Conservation (phyloP, 30 jellyfish, hydroid and myxozoan species). For the Aurelia aurita region DNA sequence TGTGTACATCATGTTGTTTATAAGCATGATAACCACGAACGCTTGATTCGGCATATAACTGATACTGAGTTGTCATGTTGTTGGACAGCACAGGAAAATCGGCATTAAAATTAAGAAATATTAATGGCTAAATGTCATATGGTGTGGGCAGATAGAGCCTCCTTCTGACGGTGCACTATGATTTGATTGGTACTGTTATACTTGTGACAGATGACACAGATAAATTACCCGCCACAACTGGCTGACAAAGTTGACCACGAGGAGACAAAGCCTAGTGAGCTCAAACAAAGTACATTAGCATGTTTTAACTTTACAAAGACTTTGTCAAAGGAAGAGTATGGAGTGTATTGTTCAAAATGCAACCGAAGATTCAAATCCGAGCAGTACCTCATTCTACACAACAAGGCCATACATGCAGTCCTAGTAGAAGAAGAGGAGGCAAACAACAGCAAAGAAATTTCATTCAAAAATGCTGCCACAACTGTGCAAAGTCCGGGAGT, state of each 20-base stretch:
- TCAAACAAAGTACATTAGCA: conserved; percentile 47
- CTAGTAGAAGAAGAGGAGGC: background rate
- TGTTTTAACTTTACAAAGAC: conserved; percentile 45
- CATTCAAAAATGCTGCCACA: conserved; percentile 27
- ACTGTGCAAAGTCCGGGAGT: conserved; percentile 37
- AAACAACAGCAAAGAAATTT: background rate
- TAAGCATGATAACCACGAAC: conserved; percentile 54
- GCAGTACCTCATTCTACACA: conserved; percentile 21
- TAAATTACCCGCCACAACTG: conserved; percentile 39
- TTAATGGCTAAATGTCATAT: conserved; percentile 20
- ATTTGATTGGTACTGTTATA: background rate
- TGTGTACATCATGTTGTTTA: conserved; percentile 39
- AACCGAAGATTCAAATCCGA: conserved; percentile 34
- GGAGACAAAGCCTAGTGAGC: conserved; percentile 6
- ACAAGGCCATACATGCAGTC: conserved; percentile 13
- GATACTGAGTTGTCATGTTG: background rate
- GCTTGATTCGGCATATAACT: conserved; percentile 15
- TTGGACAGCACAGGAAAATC: no score
- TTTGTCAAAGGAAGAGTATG: conserved; percentile 24
- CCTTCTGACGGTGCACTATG: conserved; percentile 10
- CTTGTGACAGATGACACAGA: background rate
- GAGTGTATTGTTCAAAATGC: conserved; percentile 34
- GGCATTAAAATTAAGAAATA: no score
- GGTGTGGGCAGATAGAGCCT: conserved; percentile 27
- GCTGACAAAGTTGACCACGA: conserved; percentile 52